Evolutionary conservation across 2,797 vertebrate genomes (phyloP), one percentile per base, ranked within the genome.

Genomic region (Macropodus opercularis): DNA sequence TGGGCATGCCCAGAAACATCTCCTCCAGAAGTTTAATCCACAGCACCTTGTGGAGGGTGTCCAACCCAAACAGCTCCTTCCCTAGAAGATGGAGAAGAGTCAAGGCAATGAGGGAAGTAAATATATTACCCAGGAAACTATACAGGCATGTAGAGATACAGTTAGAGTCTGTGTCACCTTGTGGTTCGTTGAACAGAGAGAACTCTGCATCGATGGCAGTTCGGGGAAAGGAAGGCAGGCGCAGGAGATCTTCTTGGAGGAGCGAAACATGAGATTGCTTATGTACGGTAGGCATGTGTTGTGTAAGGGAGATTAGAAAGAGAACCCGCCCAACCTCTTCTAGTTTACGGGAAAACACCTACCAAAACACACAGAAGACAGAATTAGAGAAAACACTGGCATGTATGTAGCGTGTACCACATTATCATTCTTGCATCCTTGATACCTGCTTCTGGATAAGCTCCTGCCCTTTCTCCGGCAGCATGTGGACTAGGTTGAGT

Each of bases 1-100:
- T 99, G 17, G 98, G 98, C 97, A 99, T 98, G 61, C 98, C 98
- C 70, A 99, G 91, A 64, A 99, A 99, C 97, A 99, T 98, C 81
- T 99, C 97, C 82, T 99, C 98, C 60, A 99, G 90, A 24, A 99
- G 93, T 76, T 98, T 98, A 87, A 99, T 98, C 97, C 98, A 99
- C 81, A 99, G 80, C 69, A 98, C 97, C 81, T 99, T 99, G 84
- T 99, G 98, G 51, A 99, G 95, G 4, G 97, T 98, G 81, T 99
- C 97, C 6, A 99, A 87, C 17, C 97, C 98, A 63, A 99, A 99
- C 44, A 99, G 92, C 80, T 99, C 98, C 79, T 99, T 99, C 1
- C 97, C 98, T 92, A 90, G 56, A 46, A 11, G 0, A 17, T 4
- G 3, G 2, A 6, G 26, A 17, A 8, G 21, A 19, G 10, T 31